Conservation (phyloP, 2,113 vertebrate species). For the Sturnira hondurensis region DNA sequence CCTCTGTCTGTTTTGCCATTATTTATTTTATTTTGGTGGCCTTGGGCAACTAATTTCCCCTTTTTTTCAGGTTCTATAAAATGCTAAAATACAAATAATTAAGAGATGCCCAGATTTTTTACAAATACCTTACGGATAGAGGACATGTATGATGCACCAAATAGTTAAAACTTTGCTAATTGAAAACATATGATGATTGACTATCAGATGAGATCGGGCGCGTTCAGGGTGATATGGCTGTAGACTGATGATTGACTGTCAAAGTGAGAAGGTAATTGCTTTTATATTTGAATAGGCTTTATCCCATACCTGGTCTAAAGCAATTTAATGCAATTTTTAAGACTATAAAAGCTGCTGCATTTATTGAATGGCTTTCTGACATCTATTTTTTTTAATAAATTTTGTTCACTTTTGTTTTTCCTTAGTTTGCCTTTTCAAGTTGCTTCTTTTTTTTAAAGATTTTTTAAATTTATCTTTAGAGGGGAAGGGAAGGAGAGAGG, state of each 20-base stretch:
- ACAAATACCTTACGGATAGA: constrained; percentile 39
- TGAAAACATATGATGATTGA: constrained; percentile 50
- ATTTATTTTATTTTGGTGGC: constrained; percentile 4
- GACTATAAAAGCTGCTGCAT: constrained; percentile 55
- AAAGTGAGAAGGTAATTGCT: constrained; percentile 39
- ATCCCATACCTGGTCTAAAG: neutral
- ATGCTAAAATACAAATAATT: constrained; percentile 19
- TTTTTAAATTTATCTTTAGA: too few relatives aligned
- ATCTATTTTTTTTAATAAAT: constrained; percentile 69
- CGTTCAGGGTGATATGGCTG: too few relatives aligned
- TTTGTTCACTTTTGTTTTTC: too few relatives aligned
- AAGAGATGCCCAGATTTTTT: constrained; percentile 16
- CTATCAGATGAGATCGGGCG: too few relatives aligned
- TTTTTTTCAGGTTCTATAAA: constrained; percentile 39
- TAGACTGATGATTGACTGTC: constrained; percentile 38
- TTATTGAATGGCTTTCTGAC: constrained; percentile 53
- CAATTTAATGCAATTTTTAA: constrained; percentile 47
- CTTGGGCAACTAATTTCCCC: neutral
- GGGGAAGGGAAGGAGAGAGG: too few relatives aligned
- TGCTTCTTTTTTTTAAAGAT: too few relatives aligned
- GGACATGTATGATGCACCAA: neutral
- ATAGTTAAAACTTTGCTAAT: constrained; percentile 10
- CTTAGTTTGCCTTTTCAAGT: too few relatives aligned
- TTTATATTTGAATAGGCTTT: constrained; percentile 47
- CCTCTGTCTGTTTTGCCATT: neutral